Conservation (phyloP, 2,113 vertebrate genomes). For the Sinocyclocheilus anshuiensis region DNA sequence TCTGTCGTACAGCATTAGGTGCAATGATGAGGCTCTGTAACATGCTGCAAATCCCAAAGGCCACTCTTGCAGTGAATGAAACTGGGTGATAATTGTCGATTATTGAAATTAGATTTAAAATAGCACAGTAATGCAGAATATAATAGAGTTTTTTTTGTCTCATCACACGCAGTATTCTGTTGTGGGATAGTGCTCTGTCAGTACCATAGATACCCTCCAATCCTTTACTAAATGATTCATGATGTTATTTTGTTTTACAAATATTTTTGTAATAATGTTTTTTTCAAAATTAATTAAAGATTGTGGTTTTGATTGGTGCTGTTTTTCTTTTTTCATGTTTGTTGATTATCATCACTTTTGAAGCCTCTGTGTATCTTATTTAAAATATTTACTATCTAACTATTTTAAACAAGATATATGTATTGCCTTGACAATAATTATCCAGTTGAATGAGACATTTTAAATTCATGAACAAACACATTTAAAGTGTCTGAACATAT, state of each 20-base stretch:
- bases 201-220: too few species aligned
- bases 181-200: too few species aligned
- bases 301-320: too few species aligned
- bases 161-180: too few species aligned
- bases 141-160: too few species aligned
- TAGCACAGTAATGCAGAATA: not conserved
- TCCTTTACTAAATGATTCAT: too few species aligned
- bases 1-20: constrained; percentile 26
- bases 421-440: not conserved
- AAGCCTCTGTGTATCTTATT: not conserved
- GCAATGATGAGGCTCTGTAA: constrained; percentile 16
- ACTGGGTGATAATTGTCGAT: constrained; percentile 22
- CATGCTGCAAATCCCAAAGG: constrained; percentile 13
- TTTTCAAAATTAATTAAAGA: too few species aligned
- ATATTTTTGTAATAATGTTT: too few species aligned
- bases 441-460: not conserved
- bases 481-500: not conserved
- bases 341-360: not conserved
- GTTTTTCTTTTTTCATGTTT: too few species aligned
- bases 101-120: constrained; percentile 18
- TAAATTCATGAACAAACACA: not conserved
- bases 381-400: not conserved
- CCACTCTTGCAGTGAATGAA: not conserved
- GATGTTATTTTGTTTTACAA: too few species aligned
- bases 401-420: not conserved